Evolutionary conservation across 2,113 vertebrate genomes (phyloP).

Genomic region (Neogale vison): DNA sequence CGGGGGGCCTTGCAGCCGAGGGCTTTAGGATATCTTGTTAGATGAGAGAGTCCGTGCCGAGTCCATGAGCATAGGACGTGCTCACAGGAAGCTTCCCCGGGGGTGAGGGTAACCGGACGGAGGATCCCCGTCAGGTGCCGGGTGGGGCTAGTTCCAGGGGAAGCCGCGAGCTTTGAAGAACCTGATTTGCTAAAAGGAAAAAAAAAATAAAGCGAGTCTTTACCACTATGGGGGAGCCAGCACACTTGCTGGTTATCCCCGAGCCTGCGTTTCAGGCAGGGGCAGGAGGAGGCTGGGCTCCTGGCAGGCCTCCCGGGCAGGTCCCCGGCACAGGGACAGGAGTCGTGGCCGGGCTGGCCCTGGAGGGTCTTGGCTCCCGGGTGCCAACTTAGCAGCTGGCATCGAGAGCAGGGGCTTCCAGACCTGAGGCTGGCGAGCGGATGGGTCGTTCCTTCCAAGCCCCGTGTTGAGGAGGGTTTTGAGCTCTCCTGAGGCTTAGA

Average conservation of each 20-base stretch:
- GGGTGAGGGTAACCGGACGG: accelerated
- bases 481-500: not conserved
- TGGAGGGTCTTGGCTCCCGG: accelerated
- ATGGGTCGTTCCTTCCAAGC: not conserved
- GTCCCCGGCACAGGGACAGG: accelerated
- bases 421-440: accelerated
- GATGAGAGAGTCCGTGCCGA: accelerated
- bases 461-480: not conserved
- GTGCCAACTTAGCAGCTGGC: not conserved
- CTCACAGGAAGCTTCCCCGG: accelerated
- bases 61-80: accelerated
- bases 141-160: not conserved
- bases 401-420: not conserved
- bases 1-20: accelerated
- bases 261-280: accelerated
- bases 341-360: accelerated
- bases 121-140: not conserved
- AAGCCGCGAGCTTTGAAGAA: not conserved
- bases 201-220: too few species aligned
- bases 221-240: accelerated
- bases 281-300: not conserved
- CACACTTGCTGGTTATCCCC: accelerated
- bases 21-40: accelerated
- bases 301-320: accelerated
- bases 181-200: too few species aligned